phyloP scores from a whole-genome alignment of 1,140 invertebrate genomes.

The Drosophila seguyi region DNA sequence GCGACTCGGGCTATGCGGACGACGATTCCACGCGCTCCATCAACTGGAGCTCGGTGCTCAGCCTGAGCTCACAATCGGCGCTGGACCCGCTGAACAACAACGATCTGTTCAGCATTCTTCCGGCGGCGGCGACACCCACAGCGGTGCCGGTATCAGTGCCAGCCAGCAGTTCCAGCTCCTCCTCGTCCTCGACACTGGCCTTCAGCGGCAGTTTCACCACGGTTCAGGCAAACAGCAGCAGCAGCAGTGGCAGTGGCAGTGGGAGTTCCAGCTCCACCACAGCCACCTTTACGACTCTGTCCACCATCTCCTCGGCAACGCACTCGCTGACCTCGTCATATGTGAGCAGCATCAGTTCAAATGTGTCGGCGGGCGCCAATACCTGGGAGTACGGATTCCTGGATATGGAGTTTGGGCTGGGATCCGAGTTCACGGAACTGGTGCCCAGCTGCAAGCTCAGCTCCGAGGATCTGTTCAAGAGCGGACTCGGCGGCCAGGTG shows the following conservation, averaged over 20 bases:
- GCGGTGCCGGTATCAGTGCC: constrained; percentile 72
- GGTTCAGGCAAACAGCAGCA: constrained; percentile 37
- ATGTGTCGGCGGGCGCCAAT: constrained; percentile 65
- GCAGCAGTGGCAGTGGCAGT: constrained; percentile 10
- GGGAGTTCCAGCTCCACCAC: constrained; percentile 62
- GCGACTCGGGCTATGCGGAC: constrained; percentile 91
- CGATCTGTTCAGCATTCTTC: constrained; percentile 87
- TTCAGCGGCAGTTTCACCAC: constrained; percentile 81
- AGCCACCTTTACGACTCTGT: constrained; percentile 78
- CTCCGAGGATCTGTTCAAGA: constrained; percentile 89
- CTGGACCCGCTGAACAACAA: constrained; percentile 93
- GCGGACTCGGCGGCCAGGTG: constrained; percentile 66
- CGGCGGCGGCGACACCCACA: constrained; percentile 73
- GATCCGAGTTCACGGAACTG: constrained; percentile 86
- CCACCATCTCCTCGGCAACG: constrained; percentile 78
- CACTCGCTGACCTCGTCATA: constrained; percentile 80
- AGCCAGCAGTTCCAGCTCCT: constrained; percentile 33
- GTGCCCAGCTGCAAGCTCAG: constrained; percentile 88
- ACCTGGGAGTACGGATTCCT: constrained; percentile 85
- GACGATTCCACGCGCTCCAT: constrained; percentile 91
- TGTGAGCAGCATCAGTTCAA: constrained; percentile 77
- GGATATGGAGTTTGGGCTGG: constrained; percentile 86
- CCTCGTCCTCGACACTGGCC: constrained; percentile 50
- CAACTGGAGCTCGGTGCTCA: constrained; percentile 96
- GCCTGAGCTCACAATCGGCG: constrained; percentile 93